phyloP scores from a whole-genome alignment of 2,888 invertebrate species.

The Ernsta delagoae region DNA sequence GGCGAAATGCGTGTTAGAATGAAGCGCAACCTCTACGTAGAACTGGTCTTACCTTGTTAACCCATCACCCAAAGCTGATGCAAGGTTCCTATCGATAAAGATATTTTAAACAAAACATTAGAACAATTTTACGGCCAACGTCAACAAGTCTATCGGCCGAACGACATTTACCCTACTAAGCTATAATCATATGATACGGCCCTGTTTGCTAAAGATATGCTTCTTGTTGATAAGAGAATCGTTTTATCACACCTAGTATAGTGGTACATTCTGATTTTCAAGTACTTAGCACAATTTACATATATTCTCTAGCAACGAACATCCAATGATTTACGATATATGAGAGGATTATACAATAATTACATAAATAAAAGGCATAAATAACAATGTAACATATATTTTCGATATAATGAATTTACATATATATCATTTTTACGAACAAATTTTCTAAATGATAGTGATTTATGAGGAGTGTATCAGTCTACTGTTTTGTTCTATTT shows the following conservation, averaged over 20 bases:
- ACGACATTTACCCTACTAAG: slow-evolving; percentile 46
- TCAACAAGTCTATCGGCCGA: slow-evolving; percentile 44
- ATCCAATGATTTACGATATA: slow-evolving; percentile 31
- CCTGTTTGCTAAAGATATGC: slow-evolving; percentile 63
- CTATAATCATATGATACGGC: slow-evolving; percentile 52
- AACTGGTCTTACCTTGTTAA: slow-evolving; percentile 69
- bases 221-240: slow-evolving; percentile 47
- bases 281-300: slow-evolving; percentile 29
- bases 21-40: slow-evolving; percentile 56
- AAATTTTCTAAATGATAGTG: slow-evolving; percentile 60
- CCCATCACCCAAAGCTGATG: slow-evolving; percentile 77
- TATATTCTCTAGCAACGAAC: slow-evolving; percentile 12
- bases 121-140: slow-evolving; percentile 46
- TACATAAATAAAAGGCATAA: slow-evolving; percentile 79
- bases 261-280: slow-evolving; percentile 48
- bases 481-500: slow-evolving; percentile 40
- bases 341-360: slow-evolving; percentile 45
- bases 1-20: slow-evolving; percentile 63
- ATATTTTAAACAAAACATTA: slow-evolving; percentile 49
- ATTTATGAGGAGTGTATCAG: slow-evolving; percentile 45
- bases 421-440: slow-evolving; percentile 70
- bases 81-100: slow-evolving; percentile 52
- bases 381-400: slow-evolving; percentile 82
- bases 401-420: slow-evolving; percentile 78
- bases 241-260: slow-evolving; percentile 44